A percentile compares a stretch with the other conserved stretches of the same genome.
Evolutionary conservation across 35 echinoderm and acorn worm genomes (phyloP).

Genomic region (Strongylocentrotus purpuratus): DNA sequence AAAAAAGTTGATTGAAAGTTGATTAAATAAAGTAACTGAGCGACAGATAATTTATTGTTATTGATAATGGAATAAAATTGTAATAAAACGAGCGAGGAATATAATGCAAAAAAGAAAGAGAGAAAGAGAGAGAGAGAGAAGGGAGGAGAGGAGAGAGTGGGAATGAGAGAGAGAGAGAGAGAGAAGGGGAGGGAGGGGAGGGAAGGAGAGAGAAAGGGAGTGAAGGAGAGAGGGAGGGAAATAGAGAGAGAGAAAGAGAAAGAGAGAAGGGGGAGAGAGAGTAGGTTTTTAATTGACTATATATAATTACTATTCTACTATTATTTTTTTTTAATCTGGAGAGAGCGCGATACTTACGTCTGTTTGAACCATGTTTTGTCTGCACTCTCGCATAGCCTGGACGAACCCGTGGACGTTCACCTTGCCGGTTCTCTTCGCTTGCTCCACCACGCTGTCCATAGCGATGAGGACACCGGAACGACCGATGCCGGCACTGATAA

Average conservation of each 20-base stretch:
- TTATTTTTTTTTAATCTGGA: no score
- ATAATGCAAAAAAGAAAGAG: no score
- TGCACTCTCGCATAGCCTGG: conserved; percentile 53
- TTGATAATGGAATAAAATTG: no score
- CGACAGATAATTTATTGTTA: no score
- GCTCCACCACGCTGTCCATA: conserved; percentile 73
- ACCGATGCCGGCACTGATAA: conserved; percentile 76
- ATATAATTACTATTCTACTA: no score
- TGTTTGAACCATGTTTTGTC: conserved; percentile 77
- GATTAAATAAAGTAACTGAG: no score
- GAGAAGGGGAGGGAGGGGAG: background rate
- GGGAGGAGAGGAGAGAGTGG: background rate
- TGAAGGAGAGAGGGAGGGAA: no score
- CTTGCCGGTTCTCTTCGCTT: conserved; percentile 56
- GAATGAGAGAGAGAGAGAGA: background rate
- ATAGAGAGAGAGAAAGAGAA: no score
- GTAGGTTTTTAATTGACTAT: no score
- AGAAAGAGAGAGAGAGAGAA: no score
- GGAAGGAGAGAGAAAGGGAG: background rate
- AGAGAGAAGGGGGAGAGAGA: background rate
- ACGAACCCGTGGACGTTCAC: conserved; percentile 68
- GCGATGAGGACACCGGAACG: conserved; percentile 68
- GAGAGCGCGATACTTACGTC: conserved; percentile 43
- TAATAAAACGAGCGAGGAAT: no score
- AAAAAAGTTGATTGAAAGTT: no score